Evolutionary conservation across 2,797 vertebrate genomes (phyloP), one percentile per base, ranked within the genome.

Genomic region (Acrocephalus scirpaceus): DNA sequence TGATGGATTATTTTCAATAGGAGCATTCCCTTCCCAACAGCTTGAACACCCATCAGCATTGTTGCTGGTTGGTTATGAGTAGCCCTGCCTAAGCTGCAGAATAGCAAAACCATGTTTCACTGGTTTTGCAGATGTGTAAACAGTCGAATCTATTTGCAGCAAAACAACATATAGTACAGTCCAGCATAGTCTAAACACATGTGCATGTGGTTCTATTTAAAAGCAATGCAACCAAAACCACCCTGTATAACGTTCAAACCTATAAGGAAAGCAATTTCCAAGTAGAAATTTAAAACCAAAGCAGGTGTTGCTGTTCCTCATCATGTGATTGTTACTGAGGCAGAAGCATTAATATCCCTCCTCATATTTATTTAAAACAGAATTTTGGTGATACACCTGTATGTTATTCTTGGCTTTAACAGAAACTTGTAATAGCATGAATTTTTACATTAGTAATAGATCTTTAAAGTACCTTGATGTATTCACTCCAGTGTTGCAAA

Each of bases 401-500:
- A 26, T 21, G 53, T 19, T 84, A 48, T 38, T 86, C 36, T 60
- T 64, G 26, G 4, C 13, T 91, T 57, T 84, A 14, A 78, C 2
- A 83, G 7, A 56, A 65, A 81, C 19, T 16, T 40, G 0, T 62
- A 66, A 85, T 19, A 64, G 48, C 60, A 76, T 20, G 30, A 5
- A 51, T 62, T 84, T 54, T 69, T 15, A 50, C 5, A n/a, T 15
- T 7, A 86, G 51, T 51, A 85, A 62, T 3, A 57, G 18, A 74
- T 29, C 32, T 93, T 61, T 67, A 20, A 92, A 74, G 77, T 98
- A 98, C 98, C 97, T 98, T 98, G 90, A 98, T 98, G 79, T 98
- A 98, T 93, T 98, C 98, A 72, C 98, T 98, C 98, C 98, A 98
- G 9, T 98, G 98, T 29, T 98, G 98, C 80, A 98, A 92, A 76